These are phyloP conservation scores for Trogon surrucura DNA, from an alignment of 2,113 vertebrate species.

Conservation along the genomic window DNA sequence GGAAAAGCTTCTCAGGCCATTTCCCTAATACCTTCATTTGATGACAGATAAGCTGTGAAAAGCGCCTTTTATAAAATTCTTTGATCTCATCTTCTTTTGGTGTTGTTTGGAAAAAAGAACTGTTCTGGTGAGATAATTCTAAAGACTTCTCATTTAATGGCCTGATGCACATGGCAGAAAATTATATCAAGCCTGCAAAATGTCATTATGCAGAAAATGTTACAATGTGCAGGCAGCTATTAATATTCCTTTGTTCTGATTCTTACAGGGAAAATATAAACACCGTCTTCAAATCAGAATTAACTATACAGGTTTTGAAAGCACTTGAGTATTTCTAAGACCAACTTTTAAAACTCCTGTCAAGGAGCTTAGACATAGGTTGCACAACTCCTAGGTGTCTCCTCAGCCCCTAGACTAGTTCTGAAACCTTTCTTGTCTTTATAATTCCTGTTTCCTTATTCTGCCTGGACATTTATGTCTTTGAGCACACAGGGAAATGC, in stretches of 20 bases:
- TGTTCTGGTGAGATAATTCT: slow-evolving; percentile 58
- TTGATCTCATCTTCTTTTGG: slow-evolving; percentile 68
- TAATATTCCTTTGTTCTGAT: slow-evolving; percentile 38
- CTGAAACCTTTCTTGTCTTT: background rate
- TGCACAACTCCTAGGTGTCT: background rate
- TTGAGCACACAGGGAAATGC: background rate
- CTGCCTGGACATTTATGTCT: background rate
- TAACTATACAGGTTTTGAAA: background rate
- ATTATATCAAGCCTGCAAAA: slow-evolving; percentile 14
- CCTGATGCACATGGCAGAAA: slow-evolving; percentile 41
- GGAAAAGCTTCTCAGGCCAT: slow-evolving; percentile 62
- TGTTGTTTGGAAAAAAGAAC: slow-evolving; percentile 47
- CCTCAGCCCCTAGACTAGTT: background rate
- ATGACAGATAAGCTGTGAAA: slow-evolving; percentile 65
- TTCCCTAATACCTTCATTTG: slow-evolving; percentile 70
- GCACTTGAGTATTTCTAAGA: background rate
- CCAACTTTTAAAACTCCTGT: slow-evolving; percentile 6
- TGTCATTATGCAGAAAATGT: slow-evolving; percentile 15
- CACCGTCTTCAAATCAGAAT: background rate
- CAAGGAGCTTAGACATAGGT: background rate
- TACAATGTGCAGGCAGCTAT: slow-evolving; percentile 31
- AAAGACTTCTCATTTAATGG: slow-evolving; percentile 60
- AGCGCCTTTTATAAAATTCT: slow-evolving; percentile 52
- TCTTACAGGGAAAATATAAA: background rate
- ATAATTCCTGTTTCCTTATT: background rate